Conservation (phyloP, 2,797 vertebrate genomes). For the Pangasius sanitwongsei region DNA sequence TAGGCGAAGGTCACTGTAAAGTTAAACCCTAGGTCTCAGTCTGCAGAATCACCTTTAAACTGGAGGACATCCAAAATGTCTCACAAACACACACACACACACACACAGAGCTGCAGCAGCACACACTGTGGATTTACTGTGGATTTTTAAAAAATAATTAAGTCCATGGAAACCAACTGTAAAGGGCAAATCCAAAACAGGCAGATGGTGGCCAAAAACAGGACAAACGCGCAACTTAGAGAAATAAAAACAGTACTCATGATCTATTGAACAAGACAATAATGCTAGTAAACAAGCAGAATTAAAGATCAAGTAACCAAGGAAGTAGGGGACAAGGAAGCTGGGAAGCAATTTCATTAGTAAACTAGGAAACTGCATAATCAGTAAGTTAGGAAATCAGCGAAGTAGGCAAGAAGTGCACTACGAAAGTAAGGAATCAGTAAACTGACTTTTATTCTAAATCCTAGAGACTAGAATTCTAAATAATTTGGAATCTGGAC, state of each 20-base stretch:
- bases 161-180: neutral
- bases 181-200: neutral
- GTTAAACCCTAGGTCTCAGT: constrained; percentile 41
- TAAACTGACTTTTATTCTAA: neutral
- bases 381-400: neutral
- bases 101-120: constrained; percentile 3
- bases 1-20: constrained; percentile 29
- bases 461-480: neutral
- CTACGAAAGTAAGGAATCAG: neutral
- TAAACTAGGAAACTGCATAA: neutral
- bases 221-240: neutral
- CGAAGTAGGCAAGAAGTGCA: neutral
- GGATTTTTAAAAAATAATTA: neutral
- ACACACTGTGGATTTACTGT: neutral
- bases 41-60: constrained; percentile 57
- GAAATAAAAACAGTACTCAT: neutral
- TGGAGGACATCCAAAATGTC: constrained; percentile 55
- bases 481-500: neutral
- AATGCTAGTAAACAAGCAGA: neutral
- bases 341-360: neutral
- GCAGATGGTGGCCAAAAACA: neutral
- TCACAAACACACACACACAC: neutral
- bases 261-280: neutral
- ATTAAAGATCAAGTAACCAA: neutral
- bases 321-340: too few species aligned